These are phyloP conservation scores for Odocoileus hemionus DNA, from an alignment of 2,113 vertebrate genomes.

Conservation along the genomic window DNA sequence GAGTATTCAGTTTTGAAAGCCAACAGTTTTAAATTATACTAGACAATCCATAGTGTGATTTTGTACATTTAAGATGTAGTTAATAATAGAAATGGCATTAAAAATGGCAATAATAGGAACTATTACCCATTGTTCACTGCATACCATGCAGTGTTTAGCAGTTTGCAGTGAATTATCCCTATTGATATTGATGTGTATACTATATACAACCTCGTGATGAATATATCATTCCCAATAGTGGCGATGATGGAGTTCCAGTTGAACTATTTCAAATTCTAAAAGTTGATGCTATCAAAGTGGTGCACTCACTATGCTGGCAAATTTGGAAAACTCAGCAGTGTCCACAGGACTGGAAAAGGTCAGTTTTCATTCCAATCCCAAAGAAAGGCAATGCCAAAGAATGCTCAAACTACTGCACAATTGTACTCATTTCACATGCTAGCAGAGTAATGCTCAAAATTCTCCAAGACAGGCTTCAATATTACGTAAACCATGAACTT, in stretches of 20 bases:
- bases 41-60: neutral
- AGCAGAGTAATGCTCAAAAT: neutral
- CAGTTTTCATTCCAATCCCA: neutral
- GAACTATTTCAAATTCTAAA: neutral
- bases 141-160: neutral
- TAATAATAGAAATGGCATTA: neutral
- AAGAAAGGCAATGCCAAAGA: neutral
- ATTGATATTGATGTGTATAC: neutral
- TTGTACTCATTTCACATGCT: neutral
- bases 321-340: neutral
- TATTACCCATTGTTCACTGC: too few relatives aligned
- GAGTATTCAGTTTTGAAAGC: neutral
- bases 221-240: neutral
- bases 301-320: neutral
- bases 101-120: neutral
- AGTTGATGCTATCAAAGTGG: neutral
- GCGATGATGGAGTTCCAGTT: neutral
- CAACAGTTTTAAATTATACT: neutral
- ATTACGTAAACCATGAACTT: neutral
- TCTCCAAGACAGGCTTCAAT: neutral
- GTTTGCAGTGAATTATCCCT: neutral
- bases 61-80: neutral
- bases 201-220: neutral
- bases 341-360: too few relatives aligned
- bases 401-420: neutral